Evolutionary conservation across 2,113 vertebrate species (phyloP).

Genomic region (Aldabrachelys gigantea): DNA sequence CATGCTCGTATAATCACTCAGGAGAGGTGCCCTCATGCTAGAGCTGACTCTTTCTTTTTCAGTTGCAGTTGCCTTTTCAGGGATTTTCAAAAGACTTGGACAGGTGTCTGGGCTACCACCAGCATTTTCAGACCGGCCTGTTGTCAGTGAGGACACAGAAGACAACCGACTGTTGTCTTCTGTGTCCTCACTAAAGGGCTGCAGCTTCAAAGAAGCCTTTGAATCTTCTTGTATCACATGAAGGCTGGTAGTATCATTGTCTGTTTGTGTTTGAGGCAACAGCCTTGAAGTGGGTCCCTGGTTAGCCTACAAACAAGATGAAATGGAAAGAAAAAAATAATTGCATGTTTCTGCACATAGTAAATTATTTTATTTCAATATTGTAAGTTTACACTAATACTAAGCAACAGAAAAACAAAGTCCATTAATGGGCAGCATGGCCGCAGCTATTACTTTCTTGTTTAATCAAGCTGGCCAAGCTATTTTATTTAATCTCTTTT

Average conservation of each 20-base stretch:
- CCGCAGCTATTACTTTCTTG: background rate
- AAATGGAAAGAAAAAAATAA: background rate
- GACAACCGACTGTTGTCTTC: background rate
- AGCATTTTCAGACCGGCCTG: background rate
- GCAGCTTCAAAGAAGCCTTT: slow-evolving; percentile 3
- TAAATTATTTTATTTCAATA: too few species aligned
- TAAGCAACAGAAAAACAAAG: background rate
- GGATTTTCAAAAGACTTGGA: background rate
- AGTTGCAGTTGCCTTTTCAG: background rate
- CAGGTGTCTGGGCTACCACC: background rate
- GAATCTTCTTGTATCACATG: slow-evolving; percentile 67
- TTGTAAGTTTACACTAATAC: background rate
- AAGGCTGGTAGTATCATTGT: slow-evolving; percentile 71
- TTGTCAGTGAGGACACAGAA: too few species aligned
- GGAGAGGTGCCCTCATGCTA: slow-evolving; percentile 18
- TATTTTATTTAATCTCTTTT: background rate
- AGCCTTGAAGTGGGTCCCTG: slow-evolving; percentile 28
- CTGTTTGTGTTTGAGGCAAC: slow-evolving; percentile 26
- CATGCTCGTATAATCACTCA: slow-evolving; percentile 84
- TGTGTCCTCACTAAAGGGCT: background rate
- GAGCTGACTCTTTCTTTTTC: background rate
- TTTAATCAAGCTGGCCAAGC: accelerated
- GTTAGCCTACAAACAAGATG: background rate
- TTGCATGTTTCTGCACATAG: background rate
- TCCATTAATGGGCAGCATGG: background rate